A percentile compares a stretch with the other conserved stretches of the same genome.
These are phyloP conservation scores for Sebastes steindachneri DNA, from an alignment of 2,797 vertebrate species.

Conservation along the genomic window DNA sequence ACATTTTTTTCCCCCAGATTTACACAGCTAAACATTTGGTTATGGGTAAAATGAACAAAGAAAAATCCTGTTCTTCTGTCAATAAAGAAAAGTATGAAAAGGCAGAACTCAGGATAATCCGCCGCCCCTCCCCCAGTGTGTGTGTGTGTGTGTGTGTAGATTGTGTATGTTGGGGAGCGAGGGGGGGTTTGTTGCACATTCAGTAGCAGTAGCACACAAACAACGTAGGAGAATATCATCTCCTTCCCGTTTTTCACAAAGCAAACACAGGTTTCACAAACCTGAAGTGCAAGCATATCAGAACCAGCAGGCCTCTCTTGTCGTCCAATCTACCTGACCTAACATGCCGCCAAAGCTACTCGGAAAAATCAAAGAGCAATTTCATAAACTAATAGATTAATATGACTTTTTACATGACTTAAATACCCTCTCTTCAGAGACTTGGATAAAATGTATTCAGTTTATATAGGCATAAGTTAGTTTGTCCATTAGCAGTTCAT, in stretches of 20 bases:
- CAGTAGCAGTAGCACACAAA: slow-evolving; percentile 74
- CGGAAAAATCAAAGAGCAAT: slow-evolving; percentile 42
- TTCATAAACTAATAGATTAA: slow-evolving; percentile 71
- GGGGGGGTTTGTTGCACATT: slow-evolving; percentile 64
- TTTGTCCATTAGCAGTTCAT: slow-evolving; percentile 72
- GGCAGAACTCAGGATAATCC: slow-evolving; percentile 61
- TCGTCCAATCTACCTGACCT: slow-evolving; percentile 42
- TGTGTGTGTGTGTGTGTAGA: slow-evolving; percentile 15
- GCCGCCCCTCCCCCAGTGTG: slow-evolving; percentile 26
- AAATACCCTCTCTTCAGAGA: slow-evolving; percentile 74
- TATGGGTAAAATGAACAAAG: slow-evolving; percentile 53
- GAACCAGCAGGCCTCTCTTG: slow-evolving; percentile 42
- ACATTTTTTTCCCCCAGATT: slow-evolving; percentile 57
- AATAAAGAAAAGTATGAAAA: slow-evolving; percentile 57
- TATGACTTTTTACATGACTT: slow-evolving; percentile 76
- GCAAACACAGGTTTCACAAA: slow-evolving; percentile 49
- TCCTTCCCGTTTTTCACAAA: slow-evolving; percentile 49
- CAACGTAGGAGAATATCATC: slow-evolving; percentile 37
- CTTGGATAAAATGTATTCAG: slow-evolving; percentile 75
- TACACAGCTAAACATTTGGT: slow-evolving; percentile 79
- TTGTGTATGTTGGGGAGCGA: slow-evolving; percentile 41
- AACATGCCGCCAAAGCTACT: slow-evolving; percentile 53
- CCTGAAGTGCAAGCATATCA: slow-evolving; percentile 37
- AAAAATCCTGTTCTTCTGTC: slow-evolving; percentile 47
- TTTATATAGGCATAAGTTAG: slow-evolving; percentile 77